These are phyloP conservation scores for Torymus tubicola DNA, from an alignment of 2,888 invertebrate genomes.

Conservation along the genomic window DNA sequence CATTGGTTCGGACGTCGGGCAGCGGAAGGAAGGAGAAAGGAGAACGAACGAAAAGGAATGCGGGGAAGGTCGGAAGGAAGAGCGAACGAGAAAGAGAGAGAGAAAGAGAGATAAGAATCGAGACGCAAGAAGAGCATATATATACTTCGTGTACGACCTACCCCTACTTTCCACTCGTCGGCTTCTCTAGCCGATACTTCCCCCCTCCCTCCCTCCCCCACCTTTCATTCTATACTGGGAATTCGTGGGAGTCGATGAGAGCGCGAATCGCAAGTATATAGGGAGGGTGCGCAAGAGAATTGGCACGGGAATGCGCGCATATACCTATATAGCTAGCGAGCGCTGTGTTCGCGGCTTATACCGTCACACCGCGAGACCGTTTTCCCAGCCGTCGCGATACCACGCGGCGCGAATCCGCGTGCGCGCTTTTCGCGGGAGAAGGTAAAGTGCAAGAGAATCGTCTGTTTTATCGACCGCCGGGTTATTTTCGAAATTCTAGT, in stretches of 20 bases:
- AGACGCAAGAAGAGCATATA: background rate
- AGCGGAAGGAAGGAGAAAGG: background rate
- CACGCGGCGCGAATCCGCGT: background rate
- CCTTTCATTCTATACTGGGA: background rate
- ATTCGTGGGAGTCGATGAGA: background rate
- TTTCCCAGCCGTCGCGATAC: conserved; percentile 3
- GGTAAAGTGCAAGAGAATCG: background rate
- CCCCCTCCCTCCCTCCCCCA: background rate
- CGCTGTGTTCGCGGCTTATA: background rate
- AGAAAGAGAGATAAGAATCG: conserved; percentile 29
- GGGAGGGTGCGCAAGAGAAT: no score
- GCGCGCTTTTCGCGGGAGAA: background rate
- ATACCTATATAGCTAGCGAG: no score
- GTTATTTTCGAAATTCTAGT: background rate
- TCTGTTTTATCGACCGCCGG: conserved; percentile 23
- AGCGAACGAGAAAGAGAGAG: background rate
- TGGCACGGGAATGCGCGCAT: no score
- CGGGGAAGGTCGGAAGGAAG: conserved; percentile 20
- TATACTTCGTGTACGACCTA: conserved; percentile 3
- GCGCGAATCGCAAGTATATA: no score
- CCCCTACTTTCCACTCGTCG: background rate
- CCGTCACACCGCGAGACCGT: conserved; percentile 2
- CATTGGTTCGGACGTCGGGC: background rate
- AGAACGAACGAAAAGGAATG: background rate
- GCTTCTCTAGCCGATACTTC: background rate